A percentile compares a stretch with the other conserved stretches of the same genome.
These are phyloP conservation scores for Hypotaenidia philippensis DNA, from an alignment of 2,797 vertebrate genomes.

Conservation along the genomic window DNA sequence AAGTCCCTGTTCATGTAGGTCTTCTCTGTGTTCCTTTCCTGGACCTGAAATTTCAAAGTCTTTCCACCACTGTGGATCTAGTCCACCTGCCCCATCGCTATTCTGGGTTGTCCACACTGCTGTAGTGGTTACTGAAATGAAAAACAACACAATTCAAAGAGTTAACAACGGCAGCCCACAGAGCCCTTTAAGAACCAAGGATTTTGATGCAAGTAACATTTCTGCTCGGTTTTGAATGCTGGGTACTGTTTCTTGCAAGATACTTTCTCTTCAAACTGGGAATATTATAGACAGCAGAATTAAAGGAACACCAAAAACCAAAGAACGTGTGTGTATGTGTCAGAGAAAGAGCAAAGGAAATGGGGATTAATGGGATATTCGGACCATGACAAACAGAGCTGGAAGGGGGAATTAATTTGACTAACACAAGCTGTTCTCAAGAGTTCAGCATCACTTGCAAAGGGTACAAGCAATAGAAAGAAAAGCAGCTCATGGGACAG, in stretches of 20 bases:
- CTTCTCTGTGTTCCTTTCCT: slow-evolving; percentile 67
- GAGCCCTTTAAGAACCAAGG: slow-evolving; percentile 42
- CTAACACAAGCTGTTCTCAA: slow-evolving; percentile 25
- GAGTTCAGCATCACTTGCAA: slow-evolving; percentile 18
- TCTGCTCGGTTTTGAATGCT: background rate
- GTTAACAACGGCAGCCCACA: slow-evolving; percentile 56
- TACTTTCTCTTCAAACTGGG: background rate
- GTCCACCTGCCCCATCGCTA: slow-evolving; percentile 70
- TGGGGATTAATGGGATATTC: background rate
- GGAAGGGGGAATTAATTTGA: background rate
- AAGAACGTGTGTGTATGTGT: background rate
- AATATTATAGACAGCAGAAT: slow-evolving; percentile 9
- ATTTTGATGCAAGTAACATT: slow-evolving; percentile 41
- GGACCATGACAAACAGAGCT: background rate
- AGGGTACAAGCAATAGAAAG: slow-evolving; percentile 27
- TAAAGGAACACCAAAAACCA: background rate
- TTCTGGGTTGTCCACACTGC: slow-evolving; percentile 70
- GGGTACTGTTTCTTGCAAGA: background rate
- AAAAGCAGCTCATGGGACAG: slow-evolving; percentile 16
- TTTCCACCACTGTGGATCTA: slow-evolving; percentile 72
- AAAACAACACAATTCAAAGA: slow-evolving; percentile 71
- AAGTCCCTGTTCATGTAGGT: slow-evolving; percentile 62
- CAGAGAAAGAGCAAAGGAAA: background rate
- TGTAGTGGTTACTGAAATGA: slow-evolving; percentile 73
- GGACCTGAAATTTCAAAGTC: slow-evolving; percentile 69